Base-by-base conservation (phyloP, 2,888 invertebrate genomes). In the Phalera bucephala region DNA sequence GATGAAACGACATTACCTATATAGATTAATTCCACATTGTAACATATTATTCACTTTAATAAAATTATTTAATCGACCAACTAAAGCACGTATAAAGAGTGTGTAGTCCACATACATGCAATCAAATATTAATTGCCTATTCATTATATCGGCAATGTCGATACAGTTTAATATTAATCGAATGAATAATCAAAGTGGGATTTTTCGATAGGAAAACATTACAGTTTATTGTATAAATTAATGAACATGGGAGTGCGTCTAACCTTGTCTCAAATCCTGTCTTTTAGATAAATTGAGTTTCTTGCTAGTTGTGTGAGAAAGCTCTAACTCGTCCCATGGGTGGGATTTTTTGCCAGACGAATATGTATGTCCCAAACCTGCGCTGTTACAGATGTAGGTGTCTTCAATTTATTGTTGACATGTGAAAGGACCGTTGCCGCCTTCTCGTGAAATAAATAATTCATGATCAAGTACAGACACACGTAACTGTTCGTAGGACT, bases 381-480 rank as follows among this genome's bases (percentile, higher is more conserved):
- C 47, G 40, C 48, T 40, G 54, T 53, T 56, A 54, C 45, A 31
- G 49, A 58, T 49, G 51, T 53, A 50, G 53, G 58, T 50, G 39
- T 43, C 46, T 60, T 52, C 56, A 52, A 67, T 68, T 64, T 66
- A 64, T 62, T 58, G 55, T 52, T 54, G 57, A 55, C 54, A 45
- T 40, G 37, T 36, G 29, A 45, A 45, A 44, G 45, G 46, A 52
- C 39, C 48, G 32, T 23, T 45, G 33, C 25, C 41, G 36, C 36
- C 37, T 32, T 49, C 52, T 50, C 34, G 43, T 41, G 46, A 31
- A 45, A 52, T 46, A 47, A 41, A 47, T 47, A 43, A 48, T 48
- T 45, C 45, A 51, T 52, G 50, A 34, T 51, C 43, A 29, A 23
- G 12, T 31, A 26, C 12, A 7, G 28, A 13, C 8, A 27, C 11